Evolutionary conservation across 2,113 vertebrate species (phyloP), one percentile per base, ranked within the genome.

Genomic region (Gymnocephalus cernua): DNA sequence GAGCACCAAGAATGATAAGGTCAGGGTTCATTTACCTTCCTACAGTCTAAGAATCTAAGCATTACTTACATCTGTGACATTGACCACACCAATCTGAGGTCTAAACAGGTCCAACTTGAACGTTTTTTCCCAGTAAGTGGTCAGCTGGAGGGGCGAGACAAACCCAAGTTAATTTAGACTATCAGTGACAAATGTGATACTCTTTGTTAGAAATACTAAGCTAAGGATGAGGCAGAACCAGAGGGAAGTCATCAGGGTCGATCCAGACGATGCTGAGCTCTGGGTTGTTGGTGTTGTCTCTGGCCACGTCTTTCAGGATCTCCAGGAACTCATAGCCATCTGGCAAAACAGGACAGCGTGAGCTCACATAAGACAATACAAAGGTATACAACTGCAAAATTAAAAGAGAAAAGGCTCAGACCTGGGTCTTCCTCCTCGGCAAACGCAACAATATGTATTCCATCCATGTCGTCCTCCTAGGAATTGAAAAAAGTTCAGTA

Each of bases 101-200:
- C 94, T 95, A 83, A 97, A 98, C 19, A 99, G 94, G 91, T 99
- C 96, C 57, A 99, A 92, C 86, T 98, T 98, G 95, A 99, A 99
- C 67, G 97, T 99, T 94, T 97, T 99, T 80, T 99, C 98, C 98
- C 98, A 99, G 72, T 99, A 99, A n/a, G 97, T 96, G 83, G 97
- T 96, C 53, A 99, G 94, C 98, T 99, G 93, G n/a, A 86, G 82
- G 32, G 77, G 71, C 0, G 63, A 91, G 63, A 93, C 69, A 89
- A 54, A 74, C 4, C 48, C 38, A 44, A 19, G 38, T 25, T 72
- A 12, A 74, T 14, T 27, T n/a, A 32, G 8, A 7, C 6, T 16
- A 3, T 4, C 11, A 48, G 2, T 41, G 18, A 57, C 23, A 9
- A 4, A 38, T 6, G 15, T 14, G 15, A 29, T 38, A 18, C 3